A percentile compares a stretch with the other conserved stretches of the same genome.
These are phyloP conservation scores for Fregata magnificens DNA, from an alignment of 2,113 vertebrate species.

Conservation along the genomic window DNA sequence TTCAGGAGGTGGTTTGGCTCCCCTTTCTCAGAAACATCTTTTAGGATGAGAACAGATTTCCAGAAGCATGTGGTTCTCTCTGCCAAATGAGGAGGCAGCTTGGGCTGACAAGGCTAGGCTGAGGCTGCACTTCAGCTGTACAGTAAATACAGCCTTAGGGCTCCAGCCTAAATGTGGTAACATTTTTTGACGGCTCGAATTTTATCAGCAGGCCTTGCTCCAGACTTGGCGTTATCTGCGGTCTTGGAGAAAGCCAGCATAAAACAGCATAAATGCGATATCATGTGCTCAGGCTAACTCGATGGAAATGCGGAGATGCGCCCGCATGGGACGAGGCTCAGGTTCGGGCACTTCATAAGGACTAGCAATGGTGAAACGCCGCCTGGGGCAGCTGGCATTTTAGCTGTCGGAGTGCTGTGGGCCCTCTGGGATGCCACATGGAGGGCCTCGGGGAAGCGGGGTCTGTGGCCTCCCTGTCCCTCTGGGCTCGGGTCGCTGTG, in stretches of 20 bases:
- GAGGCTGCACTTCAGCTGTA: neutral
- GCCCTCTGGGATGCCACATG: neutral
- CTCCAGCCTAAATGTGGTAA: neutral
- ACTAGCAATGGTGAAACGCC: neutral
- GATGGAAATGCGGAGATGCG: neutral
- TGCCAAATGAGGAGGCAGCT: neutral
- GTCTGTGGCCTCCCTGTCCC: neutral
- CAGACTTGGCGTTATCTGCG: neutral
- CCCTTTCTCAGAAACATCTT: neutral
- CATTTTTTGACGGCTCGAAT: neutral
- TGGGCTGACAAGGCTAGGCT: neutral
- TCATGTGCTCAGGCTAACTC: neutral
- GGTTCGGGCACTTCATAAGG: neutral
- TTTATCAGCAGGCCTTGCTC: neutral
- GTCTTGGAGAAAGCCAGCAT: neutral
- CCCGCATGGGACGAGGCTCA: neutral
- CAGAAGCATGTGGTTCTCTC: neutral
- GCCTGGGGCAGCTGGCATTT: rapidly evolving
- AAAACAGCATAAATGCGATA: neutral
- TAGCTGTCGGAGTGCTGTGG: neutral
- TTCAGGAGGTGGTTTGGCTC: neutral
- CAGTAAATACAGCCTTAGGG: neutral
- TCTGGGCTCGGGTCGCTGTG: rapidly evolving
- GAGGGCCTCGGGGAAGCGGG: rapidly evolving
- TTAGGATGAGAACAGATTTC: neutral